Conservation (phyloP, 2,797 vertebrate genomes). For the Hoplostethus atlanticus region DNA sequence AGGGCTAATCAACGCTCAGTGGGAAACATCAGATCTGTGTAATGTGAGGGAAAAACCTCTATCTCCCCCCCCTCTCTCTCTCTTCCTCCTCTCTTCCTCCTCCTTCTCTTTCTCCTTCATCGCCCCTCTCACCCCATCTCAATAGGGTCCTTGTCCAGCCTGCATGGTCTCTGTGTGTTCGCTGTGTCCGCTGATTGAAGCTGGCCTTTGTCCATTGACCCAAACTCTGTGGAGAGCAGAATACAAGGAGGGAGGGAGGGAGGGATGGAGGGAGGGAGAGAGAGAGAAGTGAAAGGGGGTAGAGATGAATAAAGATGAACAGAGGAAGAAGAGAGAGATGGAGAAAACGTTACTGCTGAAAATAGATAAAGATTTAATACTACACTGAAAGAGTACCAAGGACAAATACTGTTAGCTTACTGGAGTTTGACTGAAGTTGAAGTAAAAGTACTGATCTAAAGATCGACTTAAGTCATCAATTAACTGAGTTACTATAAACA, state of each 20-base stretch:
- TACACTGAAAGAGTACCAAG: too few relatives aligned
- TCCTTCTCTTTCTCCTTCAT: background rate
- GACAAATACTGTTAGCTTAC: too few relatives aligned
- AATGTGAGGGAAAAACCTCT: too few relatives aligned
- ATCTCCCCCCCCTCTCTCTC: background rate
- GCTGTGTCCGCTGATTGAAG: slow-evolving; percentile 59
- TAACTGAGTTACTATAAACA: too few relatives aligned
- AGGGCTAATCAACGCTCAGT: too few relatives aligned
- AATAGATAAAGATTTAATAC: too few relatives aligned
- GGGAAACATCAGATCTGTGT: too few relatives aligned
- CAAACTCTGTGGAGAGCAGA: background rate
- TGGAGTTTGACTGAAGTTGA: too few relatives aligned
- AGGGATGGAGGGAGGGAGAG: background rate
- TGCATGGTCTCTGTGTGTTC: slow-evolving; percentile 42
- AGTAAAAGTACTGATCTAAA: too few relatives aligned
- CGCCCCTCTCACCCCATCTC: slow-evolving; percentile 15
- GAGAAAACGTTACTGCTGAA: background rate
- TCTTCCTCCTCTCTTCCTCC: background rate
- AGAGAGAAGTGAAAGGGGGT: background rate
- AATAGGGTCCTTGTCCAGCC: slow-evolving; percentile 51
- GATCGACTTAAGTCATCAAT: too few relatives aligned
- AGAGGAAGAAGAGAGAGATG: background rate
- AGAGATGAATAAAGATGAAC: background rate
- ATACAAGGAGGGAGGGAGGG: background rate
- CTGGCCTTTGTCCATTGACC: slow-evolving; percentile 56